Percentiles rank a stretch among this genome's conserved stretches.
Conservation (phyloP, 2,888 invertebrate genomes). For the Drosophila nigricruria region DNA sequence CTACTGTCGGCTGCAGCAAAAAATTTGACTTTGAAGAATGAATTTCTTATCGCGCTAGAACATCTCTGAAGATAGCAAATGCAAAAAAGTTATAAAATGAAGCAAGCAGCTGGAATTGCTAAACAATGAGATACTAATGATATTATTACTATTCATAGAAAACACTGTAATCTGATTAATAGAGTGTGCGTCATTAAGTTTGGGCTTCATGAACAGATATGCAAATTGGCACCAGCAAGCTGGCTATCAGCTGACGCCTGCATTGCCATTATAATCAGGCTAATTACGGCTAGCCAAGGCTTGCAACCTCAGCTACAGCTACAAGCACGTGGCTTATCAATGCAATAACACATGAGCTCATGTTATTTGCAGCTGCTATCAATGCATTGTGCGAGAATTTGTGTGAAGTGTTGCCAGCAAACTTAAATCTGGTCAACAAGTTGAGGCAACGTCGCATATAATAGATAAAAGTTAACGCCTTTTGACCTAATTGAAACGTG, state of each 20-base stretch:
- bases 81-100: not conserved
- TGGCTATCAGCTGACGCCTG: conserved; percentile 8
- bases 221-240: conserved; percentile 16
- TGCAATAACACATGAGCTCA: conserved; percentile 66
- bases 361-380: conserved; percentile 32
- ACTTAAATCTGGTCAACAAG: conserved; percentile 1
- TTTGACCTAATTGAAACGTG: conserved; percentile 49
- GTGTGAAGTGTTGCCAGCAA: conserved; percentile 7
- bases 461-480: conserved; percentile 20
- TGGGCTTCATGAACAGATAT: conserved; percentile 1
- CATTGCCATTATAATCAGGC: conserved; percentile 31
- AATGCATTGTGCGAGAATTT: conserved; percentile 10
- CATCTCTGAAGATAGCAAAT: not conserved
- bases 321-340: conserved; percentile 50
- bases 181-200: not conserved
- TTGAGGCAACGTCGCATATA: conserved; percentile 10
- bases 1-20: conserved; percentile 12
- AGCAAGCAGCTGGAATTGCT: not conserved
- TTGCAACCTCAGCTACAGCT: not conserved
- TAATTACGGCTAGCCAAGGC: conserved; percentile 33
- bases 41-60: conserved; percentile 11
- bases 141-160: not conserved
- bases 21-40: conserved; percentile 23
- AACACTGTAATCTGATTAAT: conserved; percentile 6
- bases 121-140: not conserved